Evolutionary conservation across 2,888 invertebrate species (phyloP).

Genomic region (Drosophila picticornis): DNA sequence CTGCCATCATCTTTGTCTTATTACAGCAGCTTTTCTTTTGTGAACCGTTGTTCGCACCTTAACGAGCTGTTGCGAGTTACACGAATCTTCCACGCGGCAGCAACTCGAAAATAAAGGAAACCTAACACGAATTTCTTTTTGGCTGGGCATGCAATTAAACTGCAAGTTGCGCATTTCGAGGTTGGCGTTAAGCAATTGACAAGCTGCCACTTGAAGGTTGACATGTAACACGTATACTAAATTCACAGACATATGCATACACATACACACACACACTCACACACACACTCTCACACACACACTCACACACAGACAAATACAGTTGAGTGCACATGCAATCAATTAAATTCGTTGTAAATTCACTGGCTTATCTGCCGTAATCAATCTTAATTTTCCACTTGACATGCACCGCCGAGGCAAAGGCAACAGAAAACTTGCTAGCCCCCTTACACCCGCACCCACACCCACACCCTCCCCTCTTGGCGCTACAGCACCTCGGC

Average conservation of each 20-base stretch:
- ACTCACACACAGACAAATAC: constrained; percentile 22
- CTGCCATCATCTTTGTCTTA: constrained; percentile 70
- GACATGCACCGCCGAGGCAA: constrained; percentile 71
- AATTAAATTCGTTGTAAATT: constrained; percentile 82
- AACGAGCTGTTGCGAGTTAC: constrained; percentile 62
- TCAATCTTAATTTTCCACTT: constrained; percentile 82
- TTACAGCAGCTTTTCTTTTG: constrained; percentile 65
- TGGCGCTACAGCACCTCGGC: background rate
- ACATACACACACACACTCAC: constrained; percentile 13
- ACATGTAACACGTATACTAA: constrained; percentile 48
- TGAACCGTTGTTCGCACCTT: constrained; percentile 51
- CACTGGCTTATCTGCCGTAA: constrained; percentile 80
- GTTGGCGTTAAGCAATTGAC: constrained; percentile 71
- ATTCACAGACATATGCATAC: constrained; percentile 21
- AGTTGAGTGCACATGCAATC: constrained; percentile 75
- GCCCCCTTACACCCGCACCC: background rate
- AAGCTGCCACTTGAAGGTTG: constrained; percentile 69
- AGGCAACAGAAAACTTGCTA: constrained; percentile 37
- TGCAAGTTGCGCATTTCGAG: constrained; percentile 59
- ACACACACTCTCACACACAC: background rate
- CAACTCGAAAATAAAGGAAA: constrained; percentile 4
- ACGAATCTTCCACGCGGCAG: background rate
- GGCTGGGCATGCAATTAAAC: constrained; percentile 70
- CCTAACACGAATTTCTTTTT: constrained; percentile 29
- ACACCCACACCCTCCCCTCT: background rate